These are phyloP conservation scores for Coluber constrictor DNA, from an alignment of 2,797 vertebrate genomes.

Conservation along the genomic window DNA sequence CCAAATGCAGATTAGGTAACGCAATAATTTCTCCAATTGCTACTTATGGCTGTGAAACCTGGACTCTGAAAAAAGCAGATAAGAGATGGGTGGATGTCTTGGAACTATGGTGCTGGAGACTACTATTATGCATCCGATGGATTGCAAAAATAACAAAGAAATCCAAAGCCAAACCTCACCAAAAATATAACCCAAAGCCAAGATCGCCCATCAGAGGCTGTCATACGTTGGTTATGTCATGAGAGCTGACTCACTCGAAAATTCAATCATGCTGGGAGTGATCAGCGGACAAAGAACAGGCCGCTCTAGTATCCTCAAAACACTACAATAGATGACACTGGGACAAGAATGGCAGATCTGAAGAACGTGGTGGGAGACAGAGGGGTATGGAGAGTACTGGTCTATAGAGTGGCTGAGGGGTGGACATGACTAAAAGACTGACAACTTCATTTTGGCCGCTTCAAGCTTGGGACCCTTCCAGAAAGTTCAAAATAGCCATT, in stretches of 20 bases:
- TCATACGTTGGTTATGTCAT: background rate
- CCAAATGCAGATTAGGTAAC: background rate
- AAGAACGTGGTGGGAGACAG: background rate
- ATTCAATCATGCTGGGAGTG: background rate
- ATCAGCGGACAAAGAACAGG: background rate
- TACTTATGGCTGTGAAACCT: background rate
- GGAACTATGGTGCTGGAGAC: background rate
- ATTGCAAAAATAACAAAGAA: background rate
- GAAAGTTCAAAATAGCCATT: background rate
- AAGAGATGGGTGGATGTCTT: no score
- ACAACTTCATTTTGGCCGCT: background rate
- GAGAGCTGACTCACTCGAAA: background rate
- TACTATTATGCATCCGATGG: background rate
- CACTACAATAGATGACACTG: background rate
- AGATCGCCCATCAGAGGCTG: background rate
- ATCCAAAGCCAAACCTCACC: background rate
- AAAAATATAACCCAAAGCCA: background rate
- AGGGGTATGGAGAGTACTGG: background rate
- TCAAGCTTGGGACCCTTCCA: background rate
- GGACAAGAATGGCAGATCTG: background rate
- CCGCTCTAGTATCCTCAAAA: fast-evolving
- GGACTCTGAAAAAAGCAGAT: background rate
- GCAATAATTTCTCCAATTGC: background rate
- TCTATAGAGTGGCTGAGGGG: background rate
- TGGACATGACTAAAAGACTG: background rate